A percentile compares a stretch with the other conserved stretches of the same genome.
These are phyloP conservation scores for Drosophila cyrtoloma DNA, from an alignment of 2,888 invertebrate species.

Conservation along the genomic window DNA sequence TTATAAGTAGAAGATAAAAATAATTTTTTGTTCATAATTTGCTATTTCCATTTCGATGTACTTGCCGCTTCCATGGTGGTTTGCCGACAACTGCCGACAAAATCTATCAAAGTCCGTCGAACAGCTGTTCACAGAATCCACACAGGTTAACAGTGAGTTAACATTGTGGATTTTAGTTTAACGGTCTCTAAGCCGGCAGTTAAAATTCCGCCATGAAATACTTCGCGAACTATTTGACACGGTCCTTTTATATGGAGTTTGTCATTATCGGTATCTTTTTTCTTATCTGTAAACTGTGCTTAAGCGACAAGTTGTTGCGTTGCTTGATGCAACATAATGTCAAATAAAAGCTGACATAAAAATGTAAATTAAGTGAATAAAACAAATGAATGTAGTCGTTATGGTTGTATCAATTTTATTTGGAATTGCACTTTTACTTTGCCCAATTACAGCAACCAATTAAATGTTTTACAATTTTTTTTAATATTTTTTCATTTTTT, in stretches of 20 bases:
- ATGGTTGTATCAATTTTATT: slow-evolving; percentile 73
- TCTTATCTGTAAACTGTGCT: background rate
- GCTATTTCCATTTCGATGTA: background rate
- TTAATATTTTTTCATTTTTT: slow-evolving; percentile 52
- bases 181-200: background rate
- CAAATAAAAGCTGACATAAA: background rate
- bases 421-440: slow-evolving; percentile 75
- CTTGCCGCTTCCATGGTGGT: background rate
- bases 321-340: background rate
- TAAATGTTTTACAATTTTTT: slow-evolving; percentile 73
- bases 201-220: background rate
- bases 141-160: background rate
- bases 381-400: slow-evolving; percentile 40
- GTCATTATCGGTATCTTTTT: background rate
- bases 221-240: background rate
- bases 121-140: background rate
- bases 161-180: background rate
- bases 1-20: background rate
- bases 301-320: background rate
- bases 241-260: background rate
- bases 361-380: slow-evolving; percentile 4
- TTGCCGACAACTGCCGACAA: background rate
- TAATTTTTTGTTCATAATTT: background rate
- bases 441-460: slow-evolving; percentile 70
- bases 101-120: background rate